A percentile compares a stretch with the other conserved stretches of the same genome.
Evolutionary conservation across 1,140 invertebrate species (phyloP).

Genomic region (Drosophila gunungcola): DNA sequence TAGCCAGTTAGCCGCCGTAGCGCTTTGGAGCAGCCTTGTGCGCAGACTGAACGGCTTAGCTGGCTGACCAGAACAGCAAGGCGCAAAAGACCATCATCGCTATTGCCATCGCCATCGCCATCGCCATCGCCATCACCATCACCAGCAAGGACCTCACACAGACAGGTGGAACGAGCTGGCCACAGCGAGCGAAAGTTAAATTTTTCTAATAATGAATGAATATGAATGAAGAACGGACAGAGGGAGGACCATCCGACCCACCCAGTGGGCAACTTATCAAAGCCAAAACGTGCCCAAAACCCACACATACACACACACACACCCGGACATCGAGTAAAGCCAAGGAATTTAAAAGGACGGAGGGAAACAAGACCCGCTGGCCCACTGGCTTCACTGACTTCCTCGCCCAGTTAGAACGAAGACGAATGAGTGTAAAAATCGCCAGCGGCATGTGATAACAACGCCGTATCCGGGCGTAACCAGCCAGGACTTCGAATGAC

Average conservation of each 20-base stretch:
- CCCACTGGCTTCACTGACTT: slow-evolving; percentile 31
- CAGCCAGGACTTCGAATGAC: slow-evolving; percentile 76
- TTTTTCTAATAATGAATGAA: slow-evolving; percentile 84
- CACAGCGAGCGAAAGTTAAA: slow-evolving; percentile 61
- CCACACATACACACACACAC: slow-evolving; percentile 53
- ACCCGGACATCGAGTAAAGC: not conserved
- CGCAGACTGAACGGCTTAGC: slow-evolving; percentile 78
- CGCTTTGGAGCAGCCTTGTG: slow-evolving; percentile 72
- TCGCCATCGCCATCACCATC: slow-evolving; percentile 10
- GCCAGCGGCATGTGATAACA: slow-evolving; percentile 81
- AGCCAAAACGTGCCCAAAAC: slow-evolving; percentile 82
- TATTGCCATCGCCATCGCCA: slow-evolving; percentile 43
- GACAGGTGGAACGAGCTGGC: slow-evolving; percentile 21
- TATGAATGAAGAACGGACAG: slow-evolving; percentile 71
- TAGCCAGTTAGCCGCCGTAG: slow-evolving; percentile 46
- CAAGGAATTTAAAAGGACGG: slow-evolving; percentile 72
- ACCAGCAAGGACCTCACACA: slow-evolving; percentile 5
- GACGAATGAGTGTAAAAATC: slow-evolving; percentile 82
- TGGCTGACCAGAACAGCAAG: slow-evolving; percentile 42
- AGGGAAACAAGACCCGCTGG: too few species aligned
- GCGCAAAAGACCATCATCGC: slow-evolving; percentile 62
- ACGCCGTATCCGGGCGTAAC: slow-evolving; percentile 54
- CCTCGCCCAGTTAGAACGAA: slow-evolving; percentile 80
- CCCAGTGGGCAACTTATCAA: slow-evolving; percentile 68
- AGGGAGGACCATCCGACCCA: slow-evolving; percentile 35